These are phyloP conservation scores for Remorina albescens DNA, from an alignment of 2,797 vertebrate species.

Conservation along the genomic window DNA sequence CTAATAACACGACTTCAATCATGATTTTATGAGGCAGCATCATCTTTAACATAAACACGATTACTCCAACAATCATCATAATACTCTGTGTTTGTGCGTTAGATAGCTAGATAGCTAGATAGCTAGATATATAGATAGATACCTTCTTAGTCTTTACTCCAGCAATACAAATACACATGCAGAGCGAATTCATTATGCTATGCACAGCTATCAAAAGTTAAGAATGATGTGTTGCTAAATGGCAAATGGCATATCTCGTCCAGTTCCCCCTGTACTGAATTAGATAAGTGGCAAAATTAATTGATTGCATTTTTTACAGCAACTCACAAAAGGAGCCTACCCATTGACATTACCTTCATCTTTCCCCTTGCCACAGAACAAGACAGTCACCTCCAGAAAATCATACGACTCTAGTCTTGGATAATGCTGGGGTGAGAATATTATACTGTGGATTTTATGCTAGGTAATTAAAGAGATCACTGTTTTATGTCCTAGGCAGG, in stretches of 20 bases:
- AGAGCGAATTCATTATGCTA: slow-evolving; percentile 1
- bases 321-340: slow-evolving; percentile 67
- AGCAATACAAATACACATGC: not conserved
- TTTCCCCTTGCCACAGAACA: slow-evolving; percentile 54
- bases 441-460: slow-evolving; percentile 80
- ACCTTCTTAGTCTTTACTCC: too few species aligned
- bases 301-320: slow-evolving; percentile 76
- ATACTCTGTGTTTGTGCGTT: not conserved
- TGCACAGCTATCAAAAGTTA: slow-evolving; percentile 40
- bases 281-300: slow-evolving; percentile 77
- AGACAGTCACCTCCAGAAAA: slow-evolving; percentile 76
- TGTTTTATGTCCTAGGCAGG: slow-evolving; percentile 76
- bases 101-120: too few species aligned
- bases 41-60: slow-evolving; percentile 55
- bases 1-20: slow-evolving; percentile 54
- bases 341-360: slow-evolving; percentile 72
- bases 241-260: slow-evolving; percentile 63
- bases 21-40: slow-evolving; percentile 49
- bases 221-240: slow-evolving; percentile 70
- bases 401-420: slow-evolving; percentile 70
- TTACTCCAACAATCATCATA: slow-evolving; percentile 37
- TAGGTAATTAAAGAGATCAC: slow-evolving; percentile 77
- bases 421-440: slow-evolving; percentile 70
- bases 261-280: slow-evolving; percentile 72
- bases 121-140: too few species aligned